phyloP scores from a whole-genome alignment of 2,888 invertebrate species.

The Lamellibrachia satsuma region DNA sequence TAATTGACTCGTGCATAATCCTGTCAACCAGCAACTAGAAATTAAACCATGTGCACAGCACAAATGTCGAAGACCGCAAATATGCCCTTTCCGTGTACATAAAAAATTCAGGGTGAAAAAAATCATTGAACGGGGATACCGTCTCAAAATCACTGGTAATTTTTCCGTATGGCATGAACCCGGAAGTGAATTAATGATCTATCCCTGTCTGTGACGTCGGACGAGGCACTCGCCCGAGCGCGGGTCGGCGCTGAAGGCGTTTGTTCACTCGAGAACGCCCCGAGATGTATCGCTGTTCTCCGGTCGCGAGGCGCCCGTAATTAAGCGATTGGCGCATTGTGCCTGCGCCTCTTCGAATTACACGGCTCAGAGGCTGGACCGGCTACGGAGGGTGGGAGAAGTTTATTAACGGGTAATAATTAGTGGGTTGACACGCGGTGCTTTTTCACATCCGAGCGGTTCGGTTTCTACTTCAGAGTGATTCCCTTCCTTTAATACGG shows the following conservation, averaged over 20 bases:
- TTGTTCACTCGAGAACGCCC: not conserved
- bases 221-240: not conserved
- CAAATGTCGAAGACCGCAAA: too few relatives aligned
- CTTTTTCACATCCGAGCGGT: not conserved
- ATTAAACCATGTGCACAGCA: too few relatives aligned
- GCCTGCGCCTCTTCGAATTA: not conserved
- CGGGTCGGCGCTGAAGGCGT: not conserved
- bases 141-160: too few relatives aligned
- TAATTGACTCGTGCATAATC: too few relatives aligned
- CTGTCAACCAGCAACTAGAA: too few relatives aligned
- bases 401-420: not conserved
- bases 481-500: not conserved
- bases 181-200: too few relatives aligned
- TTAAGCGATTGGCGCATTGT: slow-evolving; percentile 17
- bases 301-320: not conserved
- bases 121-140: too few relatives aligned
- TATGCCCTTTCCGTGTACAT: too few relatives aligned
- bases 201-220: not conserved
- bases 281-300: not conserved
- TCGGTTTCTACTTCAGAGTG: not conserved
- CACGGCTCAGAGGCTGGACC: not conserved
- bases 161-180: too few relatives aligned
- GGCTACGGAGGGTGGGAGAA: not conserved
- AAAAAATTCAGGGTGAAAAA: too few relatives aligned
- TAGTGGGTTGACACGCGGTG: not conserved